Evolutionary conservation across 2,113 vertebrate species (phyloP).

Genomic region (Carollia perspicillata): DNA sequence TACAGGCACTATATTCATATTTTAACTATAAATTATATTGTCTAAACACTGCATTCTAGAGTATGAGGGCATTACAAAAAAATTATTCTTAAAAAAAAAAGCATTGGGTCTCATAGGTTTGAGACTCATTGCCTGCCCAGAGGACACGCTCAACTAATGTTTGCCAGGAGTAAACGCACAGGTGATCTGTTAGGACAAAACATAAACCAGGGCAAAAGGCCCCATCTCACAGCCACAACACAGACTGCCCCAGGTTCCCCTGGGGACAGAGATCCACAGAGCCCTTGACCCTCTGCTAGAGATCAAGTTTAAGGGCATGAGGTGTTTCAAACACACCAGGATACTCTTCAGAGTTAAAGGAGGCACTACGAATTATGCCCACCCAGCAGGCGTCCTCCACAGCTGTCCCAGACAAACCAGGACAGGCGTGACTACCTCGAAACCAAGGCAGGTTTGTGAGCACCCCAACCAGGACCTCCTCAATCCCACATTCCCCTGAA

Average conservation of each 20-base stretch:
- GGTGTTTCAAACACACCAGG: fast-evolving
- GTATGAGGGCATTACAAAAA: not conserved
- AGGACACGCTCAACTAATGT: fast-evolving
- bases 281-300: not conserved
- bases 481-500: not conserved
- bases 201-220: not conserved
- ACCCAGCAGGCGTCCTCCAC: not conserved
- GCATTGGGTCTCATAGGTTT: fast-evolving
- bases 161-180: fast-evolving
- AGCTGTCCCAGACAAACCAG: not conserved
- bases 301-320: fast-evolving
- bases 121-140: not conserved
- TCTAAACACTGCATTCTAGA: not conserved
- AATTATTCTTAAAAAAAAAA: not conserved
- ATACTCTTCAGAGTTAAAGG: not conserved
- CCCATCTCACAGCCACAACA: not conserved
- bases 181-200: not conserved
- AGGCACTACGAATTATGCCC: fast-evolving
- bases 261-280: not conserved
- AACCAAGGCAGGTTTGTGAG: fast-evolving
- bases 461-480: not conserved
- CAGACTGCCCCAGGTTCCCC: not conserved
- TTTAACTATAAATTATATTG: not conserved
- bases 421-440: too few relatives aligned
- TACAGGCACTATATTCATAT: not conserved